Percentiles rank a stretch among this genome's conserved stretches.
phyloP scores from a whole-genome alignment of 2,888 invertebrate species.

The Galerucella pusilla region DNA sequence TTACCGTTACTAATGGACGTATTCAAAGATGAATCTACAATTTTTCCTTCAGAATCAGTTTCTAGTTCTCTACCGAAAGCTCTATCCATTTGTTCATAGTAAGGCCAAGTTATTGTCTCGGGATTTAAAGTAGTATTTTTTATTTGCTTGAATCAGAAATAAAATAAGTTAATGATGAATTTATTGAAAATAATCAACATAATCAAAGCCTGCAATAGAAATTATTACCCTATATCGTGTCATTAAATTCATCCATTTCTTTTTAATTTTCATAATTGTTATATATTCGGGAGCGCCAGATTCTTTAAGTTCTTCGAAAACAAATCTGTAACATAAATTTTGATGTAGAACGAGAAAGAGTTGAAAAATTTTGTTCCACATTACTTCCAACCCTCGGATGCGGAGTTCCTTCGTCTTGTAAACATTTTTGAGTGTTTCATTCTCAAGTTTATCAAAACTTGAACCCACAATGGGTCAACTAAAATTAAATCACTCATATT shows the following conservation, averaged over 20 bases:
- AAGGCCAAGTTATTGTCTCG: constrained; percentile 51
- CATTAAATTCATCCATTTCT: constrained; percentile 56
- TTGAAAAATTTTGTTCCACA: constrained; percentile 5
- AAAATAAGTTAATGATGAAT: not conserved
- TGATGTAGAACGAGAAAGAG: not conserved
- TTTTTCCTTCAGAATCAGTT: constrained; percentile 39
- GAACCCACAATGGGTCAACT: constrained; percentile 55
- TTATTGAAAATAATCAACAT: not conserved
- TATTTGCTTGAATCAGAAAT: constrained; percentile 46
- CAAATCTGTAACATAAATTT: constrained; percentile 43
- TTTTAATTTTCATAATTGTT: constrained; percentile 54
- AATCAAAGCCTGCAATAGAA: not conserved
- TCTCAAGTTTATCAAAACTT: constrained; percentile 53
- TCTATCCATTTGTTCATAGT: constrained; percentile 53
- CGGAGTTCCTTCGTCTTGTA: constrained; percentile 52
- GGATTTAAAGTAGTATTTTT: constrained; percentile 49
- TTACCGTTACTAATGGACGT: constrained; percentile 45
- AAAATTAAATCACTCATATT: not conserved
- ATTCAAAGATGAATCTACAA: constrained; percentile 39
- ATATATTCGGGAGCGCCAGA: constrained; percentile 52
- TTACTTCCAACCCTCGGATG: constrained; percentile 54
- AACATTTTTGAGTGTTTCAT: constrained; percentile 54
- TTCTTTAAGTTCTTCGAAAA: constrained; percentile 51
- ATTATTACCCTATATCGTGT: constrained; percentile 50
- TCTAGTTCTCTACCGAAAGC: constrained; percentile 47